Conservation (phyloP, 2,113 vertebrate species). For the Erythrolamprus reginae region DNA sequence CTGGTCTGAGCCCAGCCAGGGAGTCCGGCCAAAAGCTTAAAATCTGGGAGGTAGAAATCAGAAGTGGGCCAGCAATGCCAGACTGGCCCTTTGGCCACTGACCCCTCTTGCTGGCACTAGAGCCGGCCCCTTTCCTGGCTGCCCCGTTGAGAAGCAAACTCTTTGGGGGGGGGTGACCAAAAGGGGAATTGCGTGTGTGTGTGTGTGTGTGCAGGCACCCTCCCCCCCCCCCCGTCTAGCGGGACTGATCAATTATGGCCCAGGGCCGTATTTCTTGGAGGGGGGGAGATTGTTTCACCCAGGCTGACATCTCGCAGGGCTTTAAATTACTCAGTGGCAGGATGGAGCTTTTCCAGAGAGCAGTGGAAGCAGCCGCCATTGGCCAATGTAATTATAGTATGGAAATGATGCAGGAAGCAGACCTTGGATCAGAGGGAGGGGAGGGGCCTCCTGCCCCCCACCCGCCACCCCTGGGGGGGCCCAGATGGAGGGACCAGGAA, state of each 20-base stretch:
- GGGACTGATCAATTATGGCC: conserved; percentile 86
- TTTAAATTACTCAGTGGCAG: conserved; percentile 84
- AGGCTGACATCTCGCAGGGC: conserved; percentile 82
- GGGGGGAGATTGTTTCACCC: conserved; percentile 82
- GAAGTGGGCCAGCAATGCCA: fast-evolving
- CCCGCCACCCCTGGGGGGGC: background rate
- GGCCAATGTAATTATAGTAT: conserved; percentile 95
- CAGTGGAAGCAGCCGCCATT: conserved; percentile 84
- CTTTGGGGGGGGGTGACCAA: conserved; percentile 53
- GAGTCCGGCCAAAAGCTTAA: background rate
- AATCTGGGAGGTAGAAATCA: fast-evolving
- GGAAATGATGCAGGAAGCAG: conserved; percentile 86
- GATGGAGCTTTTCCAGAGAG: conserved; percentile 80
- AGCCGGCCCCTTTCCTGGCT: background rate
- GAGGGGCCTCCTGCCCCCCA: conserved; percentile 28
- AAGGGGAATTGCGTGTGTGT: conserved; percentile 50
- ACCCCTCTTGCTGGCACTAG: background rate
- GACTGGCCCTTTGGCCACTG: background rate
- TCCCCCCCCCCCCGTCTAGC: conserved; percentile 68
- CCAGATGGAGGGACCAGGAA: background rate
- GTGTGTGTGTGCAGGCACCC: conserved; percentile 28
- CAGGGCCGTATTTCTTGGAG: conserved; percentile 79
- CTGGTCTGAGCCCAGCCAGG: background rate
- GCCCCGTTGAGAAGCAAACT: background rate
- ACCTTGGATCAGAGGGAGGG: conserved; percentile 73